Evolutionary conservation across 2,113 vertebrate genomes (phyloP).

Genomic region (Panurus biarmicus): DNA sequence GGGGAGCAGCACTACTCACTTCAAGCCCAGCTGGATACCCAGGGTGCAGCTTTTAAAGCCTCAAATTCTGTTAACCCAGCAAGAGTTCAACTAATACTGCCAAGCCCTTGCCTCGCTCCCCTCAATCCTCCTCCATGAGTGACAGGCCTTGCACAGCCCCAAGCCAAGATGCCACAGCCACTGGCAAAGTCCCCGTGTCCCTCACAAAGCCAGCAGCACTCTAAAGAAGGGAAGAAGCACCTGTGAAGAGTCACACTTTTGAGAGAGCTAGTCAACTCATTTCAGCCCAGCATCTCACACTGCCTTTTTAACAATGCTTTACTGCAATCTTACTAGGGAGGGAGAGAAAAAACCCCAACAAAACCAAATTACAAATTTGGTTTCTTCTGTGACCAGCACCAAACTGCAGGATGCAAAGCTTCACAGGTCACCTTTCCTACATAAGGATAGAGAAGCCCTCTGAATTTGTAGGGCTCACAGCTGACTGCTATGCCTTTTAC

Average conservation of each 20-base stretch:
- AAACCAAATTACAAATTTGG: neutral
- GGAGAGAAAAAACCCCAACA: neutral
- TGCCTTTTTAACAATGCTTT: neutral
- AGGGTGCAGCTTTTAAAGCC: neutral
- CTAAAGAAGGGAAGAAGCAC: neutral
- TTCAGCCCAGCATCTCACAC: neutral
- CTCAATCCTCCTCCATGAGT: accelerated
- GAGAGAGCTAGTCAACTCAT: neutral
- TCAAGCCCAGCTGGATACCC: neutral
- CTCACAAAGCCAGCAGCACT: no score
- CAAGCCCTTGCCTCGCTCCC: neutral
- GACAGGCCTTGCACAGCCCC: neutral
- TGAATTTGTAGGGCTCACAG: conserved; percentile 36
- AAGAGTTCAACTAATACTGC: neutral
- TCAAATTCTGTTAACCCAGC: neutral
- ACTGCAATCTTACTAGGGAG: neutral
- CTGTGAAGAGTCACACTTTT: neutral
- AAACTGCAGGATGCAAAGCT: neutral
- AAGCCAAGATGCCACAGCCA: neutral
- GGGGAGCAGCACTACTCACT: neutral
- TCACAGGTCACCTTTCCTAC: conserved; percentile 15
- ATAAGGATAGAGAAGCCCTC: neutral
- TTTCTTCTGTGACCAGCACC: neutral
- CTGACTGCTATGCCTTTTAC: conserved; percentile 49
- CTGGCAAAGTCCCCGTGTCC: neutral